These are phyloP conservation scores for Erethizon dorsatum DNA, from an alignment of 2,797 vertebrate genomes.

Conservation along the genomic window DNA sequence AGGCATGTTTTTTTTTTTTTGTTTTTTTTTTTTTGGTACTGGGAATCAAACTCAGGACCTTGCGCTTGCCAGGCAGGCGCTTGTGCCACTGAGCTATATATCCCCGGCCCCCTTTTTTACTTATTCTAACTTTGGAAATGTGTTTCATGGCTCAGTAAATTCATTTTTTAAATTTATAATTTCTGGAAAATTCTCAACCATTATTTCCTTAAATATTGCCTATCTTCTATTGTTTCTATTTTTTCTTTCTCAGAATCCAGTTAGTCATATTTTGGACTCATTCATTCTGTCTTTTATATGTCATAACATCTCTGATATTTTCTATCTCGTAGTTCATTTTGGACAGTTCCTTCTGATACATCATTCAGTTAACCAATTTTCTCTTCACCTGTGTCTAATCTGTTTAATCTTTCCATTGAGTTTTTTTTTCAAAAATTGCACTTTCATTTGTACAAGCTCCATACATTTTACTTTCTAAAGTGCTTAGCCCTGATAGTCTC, in stretches of 20 bases:
- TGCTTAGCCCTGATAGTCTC: slow-evolving; percentile 46
- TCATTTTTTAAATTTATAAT: slow-evolving; percentile 62
- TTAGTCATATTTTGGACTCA: slow-evolving; percentile 47
- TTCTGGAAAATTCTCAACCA: slow-evolving; percentile 60
- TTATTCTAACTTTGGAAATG: slow-evolving; percentile 70
- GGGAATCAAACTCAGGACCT: too few species aligned
- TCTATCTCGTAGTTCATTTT: slow-evolving; percentile 62
- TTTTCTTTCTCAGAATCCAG: slow-evolving; percentile 56
- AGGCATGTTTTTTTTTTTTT: slow-evolving; percentile 46
- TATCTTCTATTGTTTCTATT: slow-evolving; percentile 42
- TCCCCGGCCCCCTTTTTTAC: neutral
- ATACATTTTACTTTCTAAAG: slow-evolving; percentile 63
- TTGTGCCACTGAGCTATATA: too few species aligned
- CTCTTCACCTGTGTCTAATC: slow-evolving; percentile 40
- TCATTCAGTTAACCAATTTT: slow-evolving; percentile 44
- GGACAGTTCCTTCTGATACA: slow-evolving; percentile 36
- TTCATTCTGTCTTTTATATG: slow-evolving; percentile 57
- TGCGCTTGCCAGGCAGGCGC: too few species aligned
- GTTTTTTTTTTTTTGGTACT: slow-evolving; percentile 25
- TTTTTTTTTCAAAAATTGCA: slow-evolving; percentile 58
- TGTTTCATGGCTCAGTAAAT: slow-evolving; percentile 51
- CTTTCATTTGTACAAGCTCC: slow-evolving; percentile 64
- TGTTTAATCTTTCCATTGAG: slow-evolving; percentile 53
- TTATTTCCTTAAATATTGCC: slow-evolving; percentile 69
- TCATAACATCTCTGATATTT: slow-evolving; percentile 59